Conservation (phyloP, 2,113 vertebrate species). For the Trachemys scripta region DNA sequence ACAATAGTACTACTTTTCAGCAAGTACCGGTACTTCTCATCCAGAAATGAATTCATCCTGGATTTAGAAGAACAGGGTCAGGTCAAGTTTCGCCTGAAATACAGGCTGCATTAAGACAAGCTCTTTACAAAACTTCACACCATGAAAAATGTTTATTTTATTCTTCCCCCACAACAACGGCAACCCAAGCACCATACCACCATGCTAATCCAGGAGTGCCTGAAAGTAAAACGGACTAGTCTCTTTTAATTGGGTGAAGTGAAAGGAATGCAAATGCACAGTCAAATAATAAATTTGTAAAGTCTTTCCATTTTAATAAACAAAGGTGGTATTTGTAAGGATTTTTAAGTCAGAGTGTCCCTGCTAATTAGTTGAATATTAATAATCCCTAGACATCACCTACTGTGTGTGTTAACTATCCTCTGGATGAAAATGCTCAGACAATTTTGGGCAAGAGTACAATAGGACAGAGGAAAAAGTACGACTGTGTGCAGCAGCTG, state of each 20-base stretch:
- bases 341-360: not conserved
- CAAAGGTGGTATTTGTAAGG: not conserved
- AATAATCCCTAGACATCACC: not conserved
- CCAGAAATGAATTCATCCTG: too few species aligned
- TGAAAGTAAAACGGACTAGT: not conserved
- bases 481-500: not conserved
- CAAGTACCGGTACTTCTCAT: not conserved
- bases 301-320: not conserved
- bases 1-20: conserved; percentile 26
- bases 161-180: not conserved
- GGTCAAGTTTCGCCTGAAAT: too few species aligned
- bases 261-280: not conserved
- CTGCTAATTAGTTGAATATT: not conserved
- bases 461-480: not conserved
- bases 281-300: not conserved
- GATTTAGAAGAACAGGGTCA: too few species aligned
- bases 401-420: not conserved
- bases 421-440: not conserved
- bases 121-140: not conserved
- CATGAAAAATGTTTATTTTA: not conserved
- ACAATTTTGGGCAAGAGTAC: not conserved
- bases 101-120: not conserved
- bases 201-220: not conserved
- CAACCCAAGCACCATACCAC: not conserved
- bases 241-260: not conserved